A percentile compares a stretch with the other conserved stretches of the same genome.
Conservation (phyloP, 2,797 vertebrate species). For the Typhlichthys eigenmanni region DNA sequence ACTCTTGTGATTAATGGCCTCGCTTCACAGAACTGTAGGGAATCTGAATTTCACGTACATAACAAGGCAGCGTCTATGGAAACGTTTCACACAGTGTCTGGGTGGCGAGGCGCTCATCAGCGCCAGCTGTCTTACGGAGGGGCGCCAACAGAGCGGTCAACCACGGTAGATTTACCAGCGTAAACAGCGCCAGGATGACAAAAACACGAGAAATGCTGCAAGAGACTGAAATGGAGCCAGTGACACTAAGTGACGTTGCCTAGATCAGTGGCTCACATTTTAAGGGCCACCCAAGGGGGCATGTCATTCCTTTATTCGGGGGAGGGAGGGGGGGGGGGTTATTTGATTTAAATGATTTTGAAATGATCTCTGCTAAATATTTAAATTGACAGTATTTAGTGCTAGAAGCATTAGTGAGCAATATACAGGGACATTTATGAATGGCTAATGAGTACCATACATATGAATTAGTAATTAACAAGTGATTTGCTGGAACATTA, state of each 20-base stretch:
- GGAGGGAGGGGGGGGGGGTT: too few relatives aligned
- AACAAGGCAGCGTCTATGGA: conserved; percentile 16
- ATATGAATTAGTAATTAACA: too few relatives aligned
- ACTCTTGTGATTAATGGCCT: conserved; percentile 44
- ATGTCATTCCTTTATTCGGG: too few relatives aligned
- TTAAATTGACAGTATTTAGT: too few relatives aligned
- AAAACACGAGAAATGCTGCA: conserved; percentile 11
- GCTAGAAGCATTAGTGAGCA: too few relatives aligned
- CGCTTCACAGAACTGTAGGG: conserved; percentile 25
- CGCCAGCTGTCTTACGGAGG: conserved; percentile 28
- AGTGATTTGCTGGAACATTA: too few relatives aligned
- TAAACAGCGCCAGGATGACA: conserved; percentile 1
- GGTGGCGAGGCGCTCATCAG: conserved; percentile 42
- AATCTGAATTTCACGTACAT: conserved; percentile 39
- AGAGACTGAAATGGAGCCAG: conserved; percentile 2
- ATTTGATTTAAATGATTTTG: too few relatives aligned
- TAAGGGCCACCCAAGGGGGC: too few relatives aligned
- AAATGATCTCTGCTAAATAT: too few relatives aligned
- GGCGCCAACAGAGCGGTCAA: conserved; percentile 15
- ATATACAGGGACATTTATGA: too few relatives aligned
- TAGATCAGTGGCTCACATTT: too few relatives aligned
- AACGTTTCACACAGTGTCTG: conserved; percentile 35
- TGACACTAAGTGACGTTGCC: not conserved
- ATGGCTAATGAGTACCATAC: too few relatives aligned
- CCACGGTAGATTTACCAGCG: conserved; percentile 16